A percentile compares a stretch with the other conserved stretches of the same genome.
Evolutionary conservation across 2,113 vertebrate species (phyloP).

Genomic region (Ciconia maguari): DNA sequence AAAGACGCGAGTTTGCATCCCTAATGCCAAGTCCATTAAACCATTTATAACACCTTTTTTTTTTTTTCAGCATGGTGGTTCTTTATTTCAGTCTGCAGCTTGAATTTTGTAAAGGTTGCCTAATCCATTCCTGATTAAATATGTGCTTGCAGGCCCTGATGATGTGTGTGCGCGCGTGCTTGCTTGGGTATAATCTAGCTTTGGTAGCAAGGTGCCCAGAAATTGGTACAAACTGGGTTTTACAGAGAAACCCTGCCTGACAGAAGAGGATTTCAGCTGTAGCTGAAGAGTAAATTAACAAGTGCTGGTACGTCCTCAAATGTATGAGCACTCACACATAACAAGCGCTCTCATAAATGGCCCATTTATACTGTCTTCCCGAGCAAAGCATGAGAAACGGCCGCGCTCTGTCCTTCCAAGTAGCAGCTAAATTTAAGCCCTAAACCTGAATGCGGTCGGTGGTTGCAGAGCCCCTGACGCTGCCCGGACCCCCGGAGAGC

Average conservation of each 20-base stretch:
- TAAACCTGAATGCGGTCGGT: neutral
- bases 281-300: neutral
- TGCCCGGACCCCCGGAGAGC: neutral
- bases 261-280: neutral
- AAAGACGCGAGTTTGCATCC: neutral
- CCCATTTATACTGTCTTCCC: neutral
- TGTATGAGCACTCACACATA: neutral
- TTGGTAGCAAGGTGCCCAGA: neutral
- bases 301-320: neutral
- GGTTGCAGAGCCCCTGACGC: neutral
- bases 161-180: neutral
- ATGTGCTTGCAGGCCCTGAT: neutral
- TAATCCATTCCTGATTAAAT: neutral
- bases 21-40: neutral
- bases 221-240: neutral
- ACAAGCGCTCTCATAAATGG: neutral
- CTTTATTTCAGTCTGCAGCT: neutral
- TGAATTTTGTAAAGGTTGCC: neutral
- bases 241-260: neutral
- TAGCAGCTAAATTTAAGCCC: neutral
- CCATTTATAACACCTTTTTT: neutral
- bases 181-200: neutral
- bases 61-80: neutral
- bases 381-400: neutral
- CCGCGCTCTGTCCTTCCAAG: neutral